A percentile compares a stretch with the other conserved stretches of the same genome.
Conservation (phyloP, 1,140 invertebrate species). For the Ceratosolen solmsi region DNA sequence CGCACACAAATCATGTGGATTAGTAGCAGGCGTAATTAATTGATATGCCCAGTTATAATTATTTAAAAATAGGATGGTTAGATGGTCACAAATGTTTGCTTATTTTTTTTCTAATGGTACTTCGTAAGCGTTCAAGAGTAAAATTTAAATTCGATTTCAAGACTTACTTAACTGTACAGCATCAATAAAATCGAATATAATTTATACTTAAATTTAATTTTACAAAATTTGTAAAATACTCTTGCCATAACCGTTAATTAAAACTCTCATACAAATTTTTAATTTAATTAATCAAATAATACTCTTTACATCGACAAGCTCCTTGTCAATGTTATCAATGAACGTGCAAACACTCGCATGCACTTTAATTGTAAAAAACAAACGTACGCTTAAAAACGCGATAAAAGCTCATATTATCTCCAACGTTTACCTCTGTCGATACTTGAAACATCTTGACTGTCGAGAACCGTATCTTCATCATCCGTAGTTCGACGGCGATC, state of each 20-base stretch:
- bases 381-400: not conserved
- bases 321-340: conserved; percentile 25
- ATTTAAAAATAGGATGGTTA: conserved; percentile 57
- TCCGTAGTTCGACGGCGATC: conserved; percentile 82
- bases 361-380: not conserved
- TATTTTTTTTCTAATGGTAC: conserved; percentile 60
- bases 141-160: not conserved
- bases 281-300: not conserved
- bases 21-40: conserved; percentile 58
- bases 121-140: conserved; percentile 51
- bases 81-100: conserved; percentile 73
- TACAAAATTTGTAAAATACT: too few relatives aligned
- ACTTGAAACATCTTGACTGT: conserved; percentile 85
- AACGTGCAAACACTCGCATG: conserved; percentile 26
- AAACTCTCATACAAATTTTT: not conserved
- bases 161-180: not conserved
- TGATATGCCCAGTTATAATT: conserved; percentile 50
- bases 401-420: not conserved
- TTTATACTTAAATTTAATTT: too few relatives aligned
- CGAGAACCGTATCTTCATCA: conserved; percentile 85
- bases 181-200: not conserved
- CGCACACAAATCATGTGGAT: conserved; percentile 38
- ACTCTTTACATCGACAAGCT: not conserved
- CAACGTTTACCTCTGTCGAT: conserved; percentile 81
- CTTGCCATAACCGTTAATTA: not conserved